phyloP scores from a whole-genome alignment of 2,888 invertebrate species.

The Clanis bilineata region DNA sequence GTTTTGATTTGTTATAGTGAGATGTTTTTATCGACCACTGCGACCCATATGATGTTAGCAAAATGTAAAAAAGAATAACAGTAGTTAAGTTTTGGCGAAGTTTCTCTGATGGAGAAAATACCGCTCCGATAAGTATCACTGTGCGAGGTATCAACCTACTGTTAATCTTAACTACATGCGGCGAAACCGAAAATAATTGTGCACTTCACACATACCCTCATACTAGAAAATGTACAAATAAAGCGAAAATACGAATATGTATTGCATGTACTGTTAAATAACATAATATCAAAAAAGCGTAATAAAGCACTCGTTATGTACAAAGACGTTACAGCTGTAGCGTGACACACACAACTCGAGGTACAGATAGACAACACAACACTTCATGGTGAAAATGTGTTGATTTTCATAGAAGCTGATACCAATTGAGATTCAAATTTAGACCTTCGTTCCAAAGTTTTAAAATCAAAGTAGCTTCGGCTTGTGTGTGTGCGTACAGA shows the following conservation, averaged over 20 bases:
- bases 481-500: constrained; percentile 8
- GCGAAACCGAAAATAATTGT: constrained; percentile 23
- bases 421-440: not conserved
- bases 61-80: constrained; percentile 1
- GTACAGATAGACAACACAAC: not conserved
- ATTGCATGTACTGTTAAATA: constrained; percentile 30
- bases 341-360: not conserved
- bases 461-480: not conserved
- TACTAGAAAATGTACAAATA: constrained; percentile 42
- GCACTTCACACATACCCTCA: constrained; percentile 24
- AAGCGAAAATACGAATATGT: constrained; percentile 54
- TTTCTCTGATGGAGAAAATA: not conserved
- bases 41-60: not conserved
- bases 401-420: not conserved
- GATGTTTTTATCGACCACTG: not conserved
- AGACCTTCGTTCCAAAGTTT: not conserved
- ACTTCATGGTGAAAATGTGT: not conserved
- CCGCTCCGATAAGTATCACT: not conserved
- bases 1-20: too few relatives aligned
- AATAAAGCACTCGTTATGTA: constrained; percentile 76
- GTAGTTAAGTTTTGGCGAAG: not conserved
- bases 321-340: constrained; percentile 41
- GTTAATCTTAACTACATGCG: constrained; percentile 14
- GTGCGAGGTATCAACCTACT: constrained; percentile 2
- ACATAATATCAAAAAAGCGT: constrained; percentile 73